Evolutionary conservation across 2,888 invertebrate genomes (phyloP), one percentile per base, ranked within the genome.

Genomic region (Leptopilina myrica): DNA sequence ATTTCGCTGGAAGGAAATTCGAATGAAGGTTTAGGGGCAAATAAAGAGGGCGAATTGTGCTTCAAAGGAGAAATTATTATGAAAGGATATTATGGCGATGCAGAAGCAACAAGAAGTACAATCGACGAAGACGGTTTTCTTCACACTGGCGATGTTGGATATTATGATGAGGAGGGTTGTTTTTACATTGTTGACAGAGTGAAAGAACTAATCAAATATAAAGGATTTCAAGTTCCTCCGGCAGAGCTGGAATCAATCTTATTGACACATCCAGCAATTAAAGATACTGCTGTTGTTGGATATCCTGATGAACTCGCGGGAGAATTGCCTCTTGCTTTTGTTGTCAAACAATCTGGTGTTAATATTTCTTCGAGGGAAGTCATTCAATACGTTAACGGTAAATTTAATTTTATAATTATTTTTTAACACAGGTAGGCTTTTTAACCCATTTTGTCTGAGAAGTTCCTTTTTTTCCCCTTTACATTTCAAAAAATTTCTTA

Each of bases 181-280:
- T 96, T 97, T 91, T 97, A 94, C 88, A 95, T 98, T 82, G 96
- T 97, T 2, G 98, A 97, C 90, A 93, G 98, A 81, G 92, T 97
- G 26, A 98, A 98, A 90, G 97, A 98, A 89, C 94, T 98, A 43
- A 98, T 98, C 87, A 98, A 98, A 91, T 97, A 97, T 88, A 97
- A 98, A 91, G 97, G 95, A 65, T 96, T 95, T 87, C 95, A 96
- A 94, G 96, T 96, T 56, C 95, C 97, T 0, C 98, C 98, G 2
- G 97, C 97, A 0, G 98, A 98, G 92, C 92, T 98, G 62, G 98
- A 98, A 92, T 95, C 95, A 20, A 87, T 98, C 75, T 91, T 98
- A 62, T 92, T 97, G 76, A 94, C 94, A 64, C 95, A 96, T 92
- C 92, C 94, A 0, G 94, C 93, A 77, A 94, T 98, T 76, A 93